phyloP scores from a whole-genome alignment of 1,140 invertebrate genomes.

The Ectropis grisescens region DNA sequence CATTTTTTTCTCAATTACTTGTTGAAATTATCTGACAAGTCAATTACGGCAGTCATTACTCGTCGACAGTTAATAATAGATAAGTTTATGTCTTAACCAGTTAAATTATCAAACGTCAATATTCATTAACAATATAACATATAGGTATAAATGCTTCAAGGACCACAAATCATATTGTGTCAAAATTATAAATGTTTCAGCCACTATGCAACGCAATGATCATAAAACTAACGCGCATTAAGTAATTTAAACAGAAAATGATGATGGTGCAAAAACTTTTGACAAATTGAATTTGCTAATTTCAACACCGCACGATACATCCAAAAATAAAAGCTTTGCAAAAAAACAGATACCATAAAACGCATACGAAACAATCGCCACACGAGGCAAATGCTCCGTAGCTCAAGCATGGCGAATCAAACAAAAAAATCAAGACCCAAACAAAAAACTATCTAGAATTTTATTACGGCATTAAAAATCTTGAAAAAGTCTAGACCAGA shows the following conservation, averaged over 20 bases:
- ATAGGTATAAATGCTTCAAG: too few species aligned
- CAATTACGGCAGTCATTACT: too few species aligned
- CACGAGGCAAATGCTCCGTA: slow-evolving; percentile 17
- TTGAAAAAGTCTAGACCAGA: slow-evolving; percentile 11
- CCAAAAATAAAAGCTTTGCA: too few species aligned
- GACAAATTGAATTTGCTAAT: slow-evolving; percentile 52
- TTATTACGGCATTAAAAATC: slow-evolving; percentile 12
- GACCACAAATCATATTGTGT: slow-evolving; percentile 31
- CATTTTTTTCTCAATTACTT: too few species aligned
- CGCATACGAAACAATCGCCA: slow-evolving; percentile 19
- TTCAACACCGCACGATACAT: slow-evolving; percentile 23
- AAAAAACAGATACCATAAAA: slow-evolving; percentile 18
- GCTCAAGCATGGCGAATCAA: slow-evolving; percentile 19
- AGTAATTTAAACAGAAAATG: slow-evolving; percentile 24
- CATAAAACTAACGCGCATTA: slow-evolving; percentile 37
- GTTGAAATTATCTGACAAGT: too few species aligned
- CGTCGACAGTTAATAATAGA: too few species aligned
- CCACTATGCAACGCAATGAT: slow-evolving; percentile 31
- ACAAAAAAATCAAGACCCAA: slow-evolving; percentile 12
- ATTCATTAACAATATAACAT: too few species aligned
- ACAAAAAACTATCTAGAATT: slow-evolving; percentile 16
- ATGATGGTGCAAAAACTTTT: slow-evolving; percentile 39
- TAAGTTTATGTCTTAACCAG: too few species aligned
- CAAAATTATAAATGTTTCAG: slow-evolving; percentile 39
- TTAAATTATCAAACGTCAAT: too few species aligned